These are phyloP conservation scores for Lucilia cuprina DNA, from an alignment of 1,140 invertebrate genomes.

Conservation along the genomic window DNA sequence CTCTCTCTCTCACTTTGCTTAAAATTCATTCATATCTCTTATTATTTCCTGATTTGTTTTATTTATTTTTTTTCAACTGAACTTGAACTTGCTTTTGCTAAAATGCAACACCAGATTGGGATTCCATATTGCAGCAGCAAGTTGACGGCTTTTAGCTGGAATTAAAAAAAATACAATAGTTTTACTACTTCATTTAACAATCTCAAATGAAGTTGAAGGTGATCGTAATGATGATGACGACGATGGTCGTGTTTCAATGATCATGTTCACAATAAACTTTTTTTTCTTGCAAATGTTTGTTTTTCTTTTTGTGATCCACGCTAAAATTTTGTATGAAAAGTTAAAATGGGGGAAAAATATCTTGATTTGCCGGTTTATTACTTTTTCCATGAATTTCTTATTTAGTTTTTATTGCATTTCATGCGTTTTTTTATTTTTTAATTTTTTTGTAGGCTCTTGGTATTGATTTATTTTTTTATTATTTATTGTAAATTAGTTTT, in stretches of 20 bases:
- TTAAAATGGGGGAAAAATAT: neutral
- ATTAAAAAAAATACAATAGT: neutral
- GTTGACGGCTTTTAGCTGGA: neutral
- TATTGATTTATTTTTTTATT: too few species aligned
- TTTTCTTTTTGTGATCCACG: neutral
- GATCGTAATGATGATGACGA: neutral
- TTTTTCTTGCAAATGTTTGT: neutral
- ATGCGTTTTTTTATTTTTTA: neutral
- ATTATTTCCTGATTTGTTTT: neutral
- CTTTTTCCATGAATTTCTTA: neutral
- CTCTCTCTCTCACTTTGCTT: neutral
- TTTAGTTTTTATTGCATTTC: neutral
- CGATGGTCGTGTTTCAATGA: neutral
- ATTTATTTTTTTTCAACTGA: neutral
- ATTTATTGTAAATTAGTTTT: neutral
- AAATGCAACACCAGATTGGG: neutral
- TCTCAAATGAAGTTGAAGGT: constrained; percentile 5
- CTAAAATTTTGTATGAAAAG: neutral
- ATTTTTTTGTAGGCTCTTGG: neutral
- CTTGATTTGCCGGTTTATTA: constrained; percentile 14
- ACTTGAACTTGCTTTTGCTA: constrained; percentile 1
- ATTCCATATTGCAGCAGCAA: neutral
- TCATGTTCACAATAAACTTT: neutral
- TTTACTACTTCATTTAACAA: neutral
- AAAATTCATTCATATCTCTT: neutral